Conservation (phyloP, 2,888 invertebrate genomes). For the Xanthostigma xanthostigma region DNA sequence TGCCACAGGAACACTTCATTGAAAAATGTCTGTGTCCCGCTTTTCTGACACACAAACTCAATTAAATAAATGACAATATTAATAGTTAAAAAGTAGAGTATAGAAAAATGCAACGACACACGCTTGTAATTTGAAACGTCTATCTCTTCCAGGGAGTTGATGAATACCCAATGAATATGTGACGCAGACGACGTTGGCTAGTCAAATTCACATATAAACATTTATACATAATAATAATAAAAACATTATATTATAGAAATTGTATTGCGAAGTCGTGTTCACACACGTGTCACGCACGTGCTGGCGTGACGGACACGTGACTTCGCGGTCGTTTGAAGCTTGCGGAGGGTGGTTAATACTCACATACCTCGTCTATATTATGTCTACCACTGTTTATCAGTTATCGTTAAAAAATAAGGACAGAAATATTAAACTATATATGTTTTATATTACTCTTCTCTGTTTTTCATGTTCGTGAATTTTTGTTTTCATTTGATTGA, state of each 20-base stretch:
- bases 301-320: not conserved
- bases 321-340: slow-evolving; percentile 2
- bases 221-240: not conserved
- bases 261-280: not conserved
- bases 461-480: no score
- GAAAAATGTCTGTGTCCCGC: no score
- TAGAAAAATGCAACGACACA: not conserved
- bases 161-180: not conserved
- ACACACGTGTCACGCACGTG: not conserved
- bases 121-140: not conserved
- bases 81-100: not conserved
- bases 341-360: not conserved
- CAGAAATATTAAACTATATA: not conserved
- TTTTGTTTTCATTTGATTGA: no score
- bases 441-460: not conserved
- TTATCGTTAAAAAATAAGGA: not conserved
- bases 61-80: not conserved
- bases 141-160: not conserved
- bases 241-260: not conserved
- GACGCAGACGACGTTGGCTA: not conserved
- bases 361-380: not conserved
- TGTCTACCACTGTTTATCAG: not conserved
- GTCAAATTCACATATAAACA: not conserved
- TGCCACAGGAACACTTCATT: no score
- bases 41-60: not conserved